phyloP scores from a whole-genome alignment of 2,113 vertebrate genomes.

The Azemiops feae region DNA sequence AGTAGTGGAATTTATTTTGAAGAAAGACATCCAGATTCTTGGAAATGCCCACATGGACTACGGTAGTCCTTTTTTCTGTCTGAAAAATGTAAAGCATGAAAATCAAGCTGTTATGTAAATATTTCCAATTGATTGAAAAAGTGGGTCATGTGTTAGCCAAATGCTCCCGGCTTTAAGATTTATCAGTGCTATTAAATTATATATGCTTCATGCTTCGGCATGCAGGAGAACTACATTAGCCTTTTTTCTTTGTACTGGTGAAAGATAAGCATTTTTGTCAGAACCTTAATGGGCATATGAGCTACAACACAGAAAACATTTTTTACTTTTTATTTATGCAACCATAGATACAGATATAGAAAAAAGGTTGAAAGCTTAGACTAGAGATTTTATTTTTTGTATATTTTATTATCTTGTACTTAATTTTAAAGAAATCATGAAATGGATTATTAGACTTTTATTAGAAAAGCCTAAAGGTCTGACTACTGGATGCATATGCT shows the following conservation, averaged over 20 bases:
- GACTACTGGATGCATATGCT: constrained; percentile 1
- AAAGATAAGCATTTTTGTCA: constrained; percentile 62
- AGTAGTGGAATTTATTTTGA: neutral
- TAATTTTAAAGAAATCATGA: constrained; percentile 3
- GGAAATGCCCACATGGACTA: neutral
- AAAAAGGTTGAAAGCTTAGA: constrained; percentile 38
- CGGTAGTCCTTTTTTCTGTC: neutral
- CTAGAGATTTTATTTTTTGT: constrained; percentile 10
- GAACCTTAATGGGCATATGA: constrained; percentile 23
- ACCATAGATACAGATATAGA: neutral
- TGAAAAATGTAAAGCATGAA: constrained; percentile 36
- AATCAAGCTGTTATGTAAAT: constrained; percentile 68
- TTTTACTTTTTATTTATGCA: neutral
- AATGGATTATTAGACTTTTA: constrained; percentile 36
- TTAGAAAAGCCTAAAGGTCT: constrained; percentile 33
- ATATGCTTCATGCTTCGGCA: constrained; percentile 85
- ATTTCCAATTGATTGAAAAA: constrained; percentile 83
- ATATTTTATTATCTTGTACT: rapidly evolving
- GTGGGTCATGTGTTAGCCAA: constrained; percentile 88
- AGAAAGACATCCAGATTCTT: neutral
- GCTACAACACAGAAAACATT: constrained; percentile 11
- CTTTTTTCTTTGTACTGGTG: constrained; percentile 63
- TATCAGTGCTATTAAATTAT: constrained; percentile 91
- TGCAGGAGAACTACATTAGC: constrained; percentile 74
- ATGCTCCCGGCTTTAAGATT: constrained; percentile 83